Evolutionary conservation across 2,888 invertebrate genomes (phyloP), one percentile per base, ranked within the genome.

Genomic region (Melieria crassipennis): DNA sequence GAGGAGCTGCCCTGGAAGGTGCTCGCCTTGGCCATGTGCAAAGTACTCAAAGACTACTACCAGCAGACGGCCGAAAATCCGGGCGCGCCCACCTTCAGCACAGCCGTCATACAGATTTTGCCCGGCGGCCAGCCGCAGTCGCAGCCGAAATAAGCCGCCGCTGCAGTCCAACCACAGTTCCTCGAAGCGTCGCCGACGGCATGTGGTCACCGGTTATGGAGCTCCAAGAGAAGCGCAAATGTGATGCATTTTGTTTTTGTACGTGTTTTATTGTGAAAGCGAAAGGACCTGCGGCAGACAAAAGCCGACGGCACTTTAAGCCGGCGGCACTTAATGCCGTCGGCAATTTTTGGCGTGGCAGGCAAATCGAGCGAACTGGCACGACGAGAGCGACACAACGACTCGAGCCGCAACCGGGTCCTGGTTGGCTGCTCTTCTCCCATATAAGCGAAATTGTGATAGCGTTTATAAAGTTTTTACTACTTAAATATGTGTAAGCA

Each of bases 1-100:
- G 81, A 84, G 72, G 67, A 82, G 66, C 63, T 81, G 30, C 84
- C 83, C 56, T 85, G 85, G 84, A 84, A 85, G 75, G 75, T 84
- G 64, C 79, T 85, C 4, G 85, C 85, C 1, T 70, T 84, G 55
- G 81, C 84, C 63, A 83, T 85, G 82, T 85, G 85, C 70, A 83
- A 85, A 70, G 85, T 82, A 4, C 75, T 85, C 13, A 83, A 84
- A 52, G 83, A 85, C 45, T 84, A 84, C 62, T 83, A 83, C 71
- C 75, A 77, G n/a, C 80, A 82, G 74, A 81, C 56, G 11, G 68
- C 72, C 1, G 50, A 43, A 3, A 66, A 73, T 6, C 66, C 75
- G 16, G 75, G 76, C 47, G 71, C 77, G 57, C 74, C 75, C 47
- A 70, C 76, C 50, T 70, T 73, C 52, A 80, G 80, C n/a, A 77